phyloP scores from a whole-genome alignment of 1,140 invertebrate genomes.

The Andrena cerasifolii region DNA sequence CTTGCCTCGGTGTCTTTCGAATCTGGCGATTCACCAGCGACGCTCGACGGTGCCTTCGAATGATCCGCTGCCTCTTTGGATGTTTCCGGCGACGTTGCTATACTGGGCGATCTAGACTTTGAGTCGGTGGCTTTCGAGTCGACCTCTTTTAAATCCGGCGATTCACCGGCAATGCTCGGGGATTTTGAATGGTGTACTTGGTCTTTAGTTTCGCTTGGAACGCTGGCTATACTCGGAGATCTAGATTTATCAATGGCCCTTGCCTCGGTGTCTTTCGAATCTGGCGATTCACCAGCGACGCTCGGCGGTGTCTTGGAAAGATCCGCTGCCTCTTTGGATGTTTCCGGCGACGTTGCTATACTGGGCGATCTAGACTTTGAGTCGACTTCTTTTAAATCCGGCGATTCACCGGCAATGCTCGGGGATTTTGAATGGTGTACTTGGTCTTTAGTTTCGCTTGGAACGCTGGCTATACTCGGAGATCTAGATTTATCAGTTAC shows the following conservation, averaged over 20 bases:
- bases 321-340: not conserved
- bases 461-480: conserved; percentile 13
- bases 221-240: conserved; percentile 43
- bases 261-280: conserved; percentile 34
- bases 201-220: not conserved
- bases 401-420: conserved; percentile 32
- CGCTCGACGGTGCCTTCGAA: too few species aligned
- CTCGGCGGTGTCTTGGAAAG: conserved; percentile 11
- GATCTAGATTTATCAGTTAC: conserved; percentile 9
- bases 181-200: too few species aligned
- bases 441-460: conserved; percentile 26
- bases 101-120: too few species aligned
- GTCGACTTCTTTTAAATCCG: conserved; percentile 21
- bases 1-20: not conserved
- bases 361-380: conserved; percentile 54
- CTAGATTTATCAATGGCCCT: conserved; percentile 38
- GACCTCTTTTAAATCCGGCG: too few species aligned
- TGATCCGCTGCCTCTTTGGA: not conserved
- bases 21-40: too few species aligned
- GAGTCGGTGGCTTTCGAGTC: too few species aligned
- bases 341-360: too few species aligned
- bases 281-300: conserved; percentile 53
- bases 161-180: not conserved
- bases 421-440: conserved; percentile 50
- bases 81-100: too few species aligned